A percentile compares a stretch with the other conserved stretches of the same genome.
These are phyloP conservation scores for Achlya flavicornis DNA, from an alignment of 2,888 invertebrate species.

Conservation along the genomic window DNA sequence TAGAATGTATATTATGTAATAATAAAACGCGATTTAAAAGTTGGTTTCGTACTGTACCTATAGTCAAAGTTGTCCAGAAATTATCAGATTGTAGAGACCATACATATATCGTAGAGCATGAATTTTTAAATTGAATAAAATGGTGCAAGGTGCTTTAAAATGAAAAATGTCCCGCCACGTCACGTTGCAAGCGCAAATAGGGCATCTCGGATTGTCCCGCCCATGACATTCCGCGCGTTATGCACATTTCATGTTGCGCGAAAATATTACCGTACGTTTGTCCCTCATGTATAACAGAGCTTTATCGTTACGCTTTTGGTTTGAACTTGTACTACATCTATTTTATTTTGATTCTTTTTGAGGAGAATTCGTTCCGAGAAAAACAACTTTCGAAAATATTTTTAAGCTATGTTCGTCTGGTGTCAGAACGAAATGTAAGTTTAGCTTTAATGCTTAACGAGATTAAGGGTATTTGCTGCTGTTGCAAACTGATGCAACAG, in stretches of 20 bases:
- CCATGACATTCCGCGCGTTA: constrained; percentile 16
- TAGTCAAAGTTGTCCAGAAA: no score
- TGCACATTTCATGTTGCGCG: constrained; percentile 26
- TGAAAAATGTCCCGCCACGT: constrained; percentile 11
- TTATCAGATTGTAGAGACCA: background rate
- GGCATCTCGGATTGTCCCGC: constrained; percentile 14
- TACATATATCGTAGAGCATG: background rate
- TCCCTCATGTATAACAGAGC: constrained; percentile 20
- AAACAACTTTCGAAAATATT: background rate
- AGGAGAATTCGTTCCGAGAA: background rate
- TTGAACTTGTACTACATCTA: background rate
- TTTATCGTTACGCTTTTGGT: constrained; percentile 14
- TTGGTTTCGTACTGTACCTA: no score
- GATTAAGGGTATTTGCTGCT: constrained; percentile 27
- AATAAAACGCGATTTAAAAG: no score
- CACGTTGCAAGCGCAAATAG: constrained; percentile 13
- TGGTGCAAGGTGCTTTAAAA: background rate
- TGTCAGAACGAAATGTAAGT: background rate
- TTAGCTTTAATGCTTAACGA: constrained; percentile 5
- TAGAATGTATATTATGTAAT: no score
- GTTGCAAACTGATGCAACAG: background rate
- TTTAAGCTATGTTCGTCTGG: background rate
- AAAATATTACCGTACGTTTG: constrained; percentile 15
- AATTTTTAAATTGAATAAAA: constrained; percentile 5
- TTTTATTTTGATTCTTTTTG: no score